Conservation (phyloP, 2,113 vertebrate species). For the Platichthys stellatus region DNA sequence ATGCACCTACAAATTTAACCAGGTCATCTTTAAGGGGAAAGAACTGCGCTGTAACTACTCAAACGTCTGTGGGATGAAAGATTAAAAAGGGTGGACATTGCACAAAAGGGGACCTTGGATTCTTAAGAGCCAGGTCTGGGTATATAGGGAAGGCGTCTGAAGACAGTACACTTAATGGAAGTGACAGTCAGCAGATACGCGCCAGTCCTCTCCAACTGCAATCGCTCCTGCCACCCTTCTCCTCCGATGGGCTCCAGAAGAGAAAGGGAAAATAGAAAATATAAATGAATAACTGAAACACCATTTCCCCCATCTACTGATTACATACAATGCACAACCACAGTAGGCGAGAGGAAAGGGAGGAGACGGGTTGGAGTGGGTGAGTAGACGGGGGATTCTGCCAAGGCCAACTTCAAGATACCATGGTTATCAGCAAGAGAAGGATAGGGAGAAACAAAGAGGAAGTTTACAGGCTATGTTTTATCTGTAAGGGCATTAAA, state of each 20-base stretch:
- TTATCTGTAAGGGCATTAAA: slow-evolving; percentile 71
- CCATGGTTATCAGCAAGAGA: slow-evolving; percentile 69
- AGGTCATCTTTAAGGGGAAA: not conserved
- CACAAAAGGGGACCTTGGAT: slow-evolving; percentile 64
- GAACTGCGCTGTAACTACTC: slow-evolving; percentile 10
- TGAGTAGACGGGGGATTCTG: slow-evolving; percentile 60
- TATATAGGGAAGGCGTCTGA: slow-evolving; percentile 12
- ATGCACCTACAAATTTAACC: not conserved
- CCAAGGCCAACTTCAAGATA: slow-evolving; percentile 74
- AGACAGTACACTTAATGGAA: slow-evolving; percentile 29
- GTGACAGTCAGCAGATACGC: slow-evolving; percentile 79
- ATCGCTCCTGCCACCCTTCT: slow-evolving; percentile 23
- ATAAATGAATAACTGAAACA: not conserved
- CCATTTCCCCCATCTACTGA: slow-evolving; percentile 51
- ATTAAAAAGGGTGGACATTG: slow-evolving; percentile 52
- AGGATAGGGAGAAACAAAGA: slow-evolving; percentile 67
- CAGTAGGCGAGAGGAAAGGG: slow-evolving; percentile 34
- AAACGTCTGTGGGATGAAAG: slow-evolving; percentile 39
- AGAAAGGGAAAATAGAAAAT: slow-evolving; percentile 49
- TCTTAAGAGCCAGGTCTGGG: slow-evolving; percentile 40
- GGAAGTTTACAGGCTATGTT: slow-evolving; percentile 72
- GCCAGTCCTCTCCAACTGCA: slow-evolving; percentile 45
- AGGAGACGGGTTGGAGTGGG: slow-evolving; percentile 20
- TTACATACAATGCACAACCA: slow-evolving; percentile 68
- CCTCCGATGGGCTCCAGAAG: slow-evolving; percentile 27